phyloP scores from a whole-genome alignment of 2,797 vertebrate genomes.

The Thripadectes ignobilis region DNA sequence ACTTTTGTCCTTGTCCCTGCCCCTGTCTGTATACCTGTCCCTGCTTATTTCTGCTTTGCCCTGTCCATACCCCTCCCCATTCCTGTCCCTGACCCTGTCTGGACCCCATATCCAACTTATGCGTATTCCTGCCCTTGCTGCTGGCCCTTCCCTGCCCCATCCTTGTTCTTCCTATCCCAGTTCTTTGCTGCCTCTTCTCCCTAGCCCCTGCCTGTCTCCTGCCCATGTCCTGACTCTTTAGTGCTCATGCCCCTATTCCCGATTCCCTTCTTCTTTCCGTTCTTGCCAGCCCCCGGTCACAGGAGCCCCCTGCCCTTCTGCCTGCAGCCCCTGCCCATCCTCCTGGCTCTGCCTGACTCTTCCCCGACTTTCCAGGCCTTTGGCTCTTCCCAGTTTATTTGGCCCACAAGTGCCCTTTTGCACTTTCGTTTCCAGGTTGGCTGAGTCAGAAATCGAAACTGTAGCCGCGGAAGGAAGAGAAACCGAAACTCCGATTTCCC shows the following conservation, averaged over 20 bases:
- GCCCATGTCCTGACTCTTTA: neutral
- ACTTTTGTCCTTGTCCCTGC: neutral
- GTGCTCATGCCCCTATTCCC: neutral
- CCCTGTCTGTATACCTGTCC: neutral
- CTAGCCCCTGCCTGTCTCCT: neutral
- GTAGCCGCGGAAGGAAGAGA: fast-evolving
- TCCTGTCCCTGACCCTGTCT: neutral
- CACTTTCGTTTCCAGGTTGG: constrained; percentile 18
- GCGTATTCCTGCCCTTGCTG: neutral
- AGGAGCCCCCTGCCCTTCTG: neutral
- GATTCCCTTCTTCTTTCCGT: fast-evolving
- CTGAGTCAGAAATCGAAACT: neutral
- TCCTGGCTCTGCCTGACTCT: neutral
- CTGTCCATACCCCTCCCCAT: too few species aligned
- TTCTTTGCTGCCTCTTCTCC: neutral
- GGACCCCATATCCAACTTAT: neutral
- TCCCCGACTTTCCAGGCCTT: neutral
- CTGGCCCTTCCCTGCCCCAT: neutral
- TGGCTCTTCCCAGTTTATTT: neutral
- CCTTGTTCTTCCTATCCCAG: neutral
- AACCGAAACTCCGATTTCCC: neutral
- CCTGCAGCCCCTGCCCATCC: neutral
- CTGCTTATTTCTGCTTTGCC: neutral
- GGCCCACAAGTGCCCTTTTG: fast-evolving
- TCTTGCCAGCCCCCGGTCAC: neutral